phyloP scores from a whole-genome alignment of 2,888 invertebrate genomes.

The Auanema sp. region DNA sequence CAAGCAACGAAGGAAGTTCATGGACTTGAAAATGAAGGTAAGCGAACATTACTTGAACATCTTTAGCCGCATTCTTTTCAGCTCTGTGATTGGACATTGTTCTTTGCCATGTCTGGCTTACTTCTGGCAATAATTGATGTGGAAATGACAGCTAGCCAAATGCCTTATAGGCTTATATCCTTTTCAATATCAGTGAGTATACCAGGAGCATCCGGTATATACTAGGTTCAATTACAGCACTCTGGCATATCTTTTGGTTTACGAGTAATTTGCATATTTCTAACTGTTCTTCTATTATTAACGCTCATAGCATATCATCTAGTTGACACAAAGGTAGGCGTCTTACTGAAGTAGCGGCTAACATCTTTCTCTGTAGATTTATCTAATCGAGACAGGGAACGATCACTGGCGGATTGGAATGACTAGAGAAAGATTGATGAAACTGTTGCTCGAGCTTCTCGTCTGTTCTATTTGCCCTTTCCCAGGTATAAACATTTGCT shows the following conservation, averaged over 20 bases:
- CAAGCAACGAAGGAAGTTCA: slow-evolving; percentile 28
- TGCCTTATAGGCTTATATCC: slow-evolving; percentile 1
- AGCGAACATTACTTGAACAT: not conserved
- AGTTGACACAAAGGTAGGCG: slow-evolving; percentile 93
- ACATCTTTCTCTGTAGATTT: slow-evolving; percentile 77
- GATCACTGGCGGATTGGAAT: slow-evolving; percentile 99
- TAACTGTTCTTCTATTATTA: slow-evolving; percentile 97
- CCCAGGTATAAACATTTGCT: slow-evolving; percentile 36
- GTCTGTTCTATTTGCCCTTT: slow-evolving; percentile 84
- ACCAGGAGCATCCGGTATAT: slow-evolving; percentile 8
- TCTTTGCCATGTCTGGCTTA: slow-evolving; percentile 47
- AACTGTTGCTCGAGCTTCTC: slow-evolving; percentile 76
- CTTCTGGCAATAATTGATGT: slow-evolving; percentile 52
- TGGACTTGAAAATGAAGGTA: slow-evolving; percentile 38
- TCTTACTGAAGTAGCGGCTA: not conserved
- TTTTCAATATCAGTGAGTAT: slow-evolving; percentile 4
- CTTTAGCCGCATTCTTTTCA: slow-evolving; percentile 18
- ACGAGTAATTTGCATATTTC: slow-evolving; percentile 69
- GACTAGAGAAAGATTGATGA: slow-evolving; percentile 88
- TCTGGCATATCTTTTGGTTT: slow-evolving; percentile 30
- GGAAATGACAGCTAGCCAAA: slow-evolving; percentile 41
- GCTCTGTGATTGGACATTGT: slow-evolving; percentile 48
- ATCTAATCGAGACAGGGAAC: slow-evolving; percentile 99
- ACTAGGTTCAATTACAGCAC: slow-evolving; percentile 21
- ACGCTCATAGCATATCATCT: slow-evolving; percentile 99